Evolutionary conservation across 2,797 vertebrate genomes (phyloP).

Genomic region (Cirrhinus molitorella): DNA sequence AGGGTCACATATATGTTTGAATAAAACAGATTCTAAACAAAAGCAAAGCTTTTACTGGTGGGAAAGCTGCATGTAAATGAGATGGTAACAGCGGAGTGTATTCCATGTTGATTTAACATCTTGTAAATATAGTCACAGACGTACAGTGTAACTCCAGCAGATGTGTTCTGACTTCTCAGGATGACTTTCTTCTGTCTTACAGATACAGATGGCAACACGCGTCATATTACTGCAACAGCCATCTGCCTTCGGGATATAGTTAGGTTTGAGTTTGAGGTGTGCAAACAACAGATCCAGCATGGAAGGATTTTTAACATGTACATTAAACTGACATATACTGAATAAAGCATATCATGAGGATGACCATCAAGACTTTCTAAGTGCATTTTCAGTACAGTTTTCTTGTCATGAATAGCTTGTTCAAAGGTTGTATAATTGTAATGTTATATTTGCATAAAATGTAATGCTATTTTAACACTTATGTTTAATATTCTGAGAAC

Average conservation of each 20-base stretch:
- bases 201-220: neutral
- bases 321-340: neutral
- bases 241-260: slow-evolving; percentile 9
- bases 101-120: neutral
- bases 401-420: too few species aligned
- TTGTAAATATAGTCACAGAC: neutral
- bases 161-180: neutral
- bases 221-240: slow-evolving; percentile 7
- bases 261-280: neutral
- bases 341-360: too few species aligned
- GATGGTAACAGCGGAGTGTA: neutral
- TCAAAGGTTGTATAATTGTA: too few species aligned
- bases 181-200: slow-evolving; percentile 8
- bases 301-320: neutral
- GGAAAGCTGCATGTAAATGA: neutral
- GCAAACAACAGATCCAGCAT: neutral
- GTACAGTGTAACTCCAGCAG: neutral
- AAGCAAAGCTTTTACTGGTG: neutral
- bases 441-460: too few species aligned
- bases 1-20: too few species aligned
- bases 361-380: too few species aligned
- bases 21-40: neutral
- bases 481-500: too few species aligned
- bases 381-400: too few species aligned
- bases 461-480: too few species aligned